Evolutionary conservation across 2,888 invertebrate species (phyloP).

Genomic region (Acanthococcus lagerstroemiae): DNA sequence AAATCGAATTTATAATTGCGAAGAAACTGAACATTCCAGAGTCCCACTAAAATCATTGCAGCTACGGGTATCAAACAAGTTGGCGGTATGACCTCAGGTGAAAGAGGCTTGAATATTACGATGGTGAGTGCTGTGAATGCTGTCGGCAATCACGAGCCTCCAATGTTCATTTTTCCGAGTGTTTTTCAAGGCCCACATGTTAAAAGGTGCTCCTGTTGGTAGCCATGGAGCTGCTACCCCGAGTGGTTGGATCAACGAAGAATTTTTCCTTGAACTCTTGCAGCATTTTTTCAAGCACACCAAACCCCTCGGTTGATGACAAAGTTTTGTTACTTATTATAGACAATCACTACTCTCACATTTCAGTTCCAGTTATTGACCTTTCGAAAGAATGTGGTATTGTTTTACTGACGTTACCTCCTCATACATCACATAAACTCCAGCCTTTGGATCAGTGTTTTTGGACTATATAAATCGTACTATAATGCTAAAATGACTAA

Average conservation of each 20-base stretch:
- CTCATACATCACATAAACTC: too few relatives aligned
- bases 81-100: not conserved
- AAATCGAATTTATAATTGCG: constrained; percentile 41
- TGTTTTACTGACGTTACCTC: too few relatives aligned
- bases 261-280: constrained; percentile 19
- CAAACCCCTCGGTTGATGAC: too few relatives aligned
- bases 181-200: constrained; percentile 5
- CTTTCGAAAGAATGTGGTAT: too few relatives aligned
- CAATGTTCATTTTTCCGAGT: constrained; percentile 25
- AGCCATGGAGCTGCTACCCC: constrained; percentile 32
- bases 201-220: constrained; percentile 32
- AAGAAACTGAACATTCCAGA: constrained; percentile 34
- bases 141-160: constrained; percentile 2
- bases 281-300: constrained; percentile 33
- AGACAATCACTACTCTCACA: too few relatives aligned
- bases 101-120: constrained; percentile 2
- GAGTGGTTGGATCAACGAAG: constrained; percentile 31
- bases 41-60: not conserved
- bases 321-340: too few relatives aligned
- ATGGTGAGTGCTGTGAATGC: not conserved
- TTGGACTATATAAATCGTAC: too few relatives aligned
- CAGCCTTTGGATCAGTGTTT: too few relatives aligned
- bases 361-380: too few relatives aligned
- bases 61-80: not conserved
- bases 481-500: too few relatives aligned